phyloP scores from a whole-genome alignment of 2,113 vertebrate species.

The Prunella fulvescens region DNA sequence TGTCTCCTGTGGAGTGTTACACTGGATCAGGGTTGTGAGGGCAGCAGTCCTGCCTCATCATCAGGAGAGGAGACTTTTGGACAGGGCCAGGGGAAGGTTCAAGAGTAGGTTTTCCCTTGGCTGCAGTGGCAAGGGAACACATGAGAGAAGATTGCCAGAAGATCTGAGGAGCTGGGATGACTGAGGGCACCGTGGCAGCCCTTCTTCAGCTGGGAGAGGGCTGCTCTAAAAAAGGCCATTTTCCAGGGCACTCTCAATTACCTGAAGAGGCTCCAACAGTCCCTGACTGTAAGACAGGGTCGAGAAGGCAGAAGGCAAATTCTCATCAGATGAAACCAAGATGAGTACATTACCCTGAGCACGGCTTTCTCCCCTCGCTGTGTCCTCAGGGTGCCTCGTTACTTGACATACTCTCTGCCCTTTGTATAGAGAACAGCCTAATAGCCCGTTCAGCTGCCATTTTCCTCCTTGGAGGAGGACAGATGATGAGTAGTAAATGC shows the following conservation, averaged over 20 bases:
- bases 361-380: background rate
- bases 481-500: background rate
- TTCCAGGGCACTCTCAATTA: background rate
- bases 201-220: background rate
- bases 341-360: background rate
- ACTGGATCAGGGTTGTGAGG: background rate
- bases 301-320: background rate
- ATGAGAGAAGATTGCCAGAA: background rate
- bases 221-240: background rate
- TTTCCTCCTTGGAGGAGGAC: background rate
- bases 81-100: background rate
- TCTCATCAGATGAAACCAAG: background rate
- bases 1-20: background rate
- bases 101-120: background rate
- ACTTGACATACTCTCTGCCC: background rate
- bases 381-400: background rate
- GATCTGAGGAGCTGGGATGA: background rate
- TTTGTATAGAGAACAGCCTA: background rate
- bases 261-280: background rate
- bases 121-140: background rate
- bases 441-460: background rate
- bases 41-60: background rate
- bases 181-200: background rate
- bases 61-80: background rate
- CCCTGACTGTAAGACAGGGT: background rate